Percentiles rank a stretch among this genome's conserved stretches.
Conservation (phyloP, 1,140 invertebrate species). For the Lithobius niger region DNA sequence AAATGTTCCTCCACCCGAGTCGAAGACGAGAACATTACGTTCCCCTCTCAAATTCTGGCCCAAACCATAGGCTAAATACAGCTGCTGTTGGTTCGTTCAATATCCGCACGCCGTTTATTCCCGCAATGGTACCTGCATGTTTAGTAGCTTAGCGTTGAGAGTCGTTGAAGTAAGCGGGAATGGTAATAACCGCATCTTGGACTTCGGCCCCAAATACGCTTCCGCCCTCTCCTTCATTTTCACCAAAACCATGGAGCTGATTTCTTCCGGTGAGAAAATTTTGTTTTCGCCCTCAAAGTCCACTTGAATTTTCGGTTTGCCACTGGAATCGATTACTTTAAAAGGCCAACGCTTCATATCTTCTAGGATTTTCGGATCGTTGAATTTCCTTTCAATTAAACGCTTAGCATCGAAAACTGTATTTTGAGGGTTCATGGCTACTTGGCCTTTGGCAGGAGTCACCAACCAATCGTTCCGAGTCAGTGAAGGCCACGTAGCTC, state of each 20-base stretch:
- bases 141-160: constrained; percentile 25
- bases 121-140: constrained; percentile 23
- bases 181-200: constrained; percentile 38
- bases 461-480: constrained; percentile 71
- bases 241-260: constrained; percentile 69
- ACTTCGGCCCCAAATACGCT: constrained; percentile 42
- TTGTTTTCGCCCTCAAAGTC: constrained; percentile 70
- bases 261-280: constrained; percentile 66
- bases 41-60: constrained; percentile 35
- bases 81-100: constrained; percentile 38
- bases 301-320: constrained; percentile 64
- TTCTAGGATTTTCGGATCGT: constrained; percentile 33
- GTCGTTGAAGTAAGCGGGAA: constrained; percentile 37
- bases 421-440: constrained; percentile 46
- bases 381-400: constrained; percentile 9
- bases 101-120: constrained; percentile 44
- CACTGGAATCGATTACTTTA: constrained; percentile 46
- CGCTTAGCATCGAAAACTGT: constrained; percentile 39
- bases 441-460: constrained; percentile 71
- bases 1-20: constrained; percentile 43
- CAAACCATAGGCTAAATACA: constrained; percentile 36
- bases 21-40: constrained; percentile 39
- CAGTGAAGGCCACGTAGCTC: constrained; percentile 80
- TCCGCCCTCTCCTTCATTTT: constrained; percentile 60
- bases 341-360: constrained; percentile 73